Base-by-base conservation (phyloP, 2,888 invertebrate species). In the Nomada fabriciana region DNA sequence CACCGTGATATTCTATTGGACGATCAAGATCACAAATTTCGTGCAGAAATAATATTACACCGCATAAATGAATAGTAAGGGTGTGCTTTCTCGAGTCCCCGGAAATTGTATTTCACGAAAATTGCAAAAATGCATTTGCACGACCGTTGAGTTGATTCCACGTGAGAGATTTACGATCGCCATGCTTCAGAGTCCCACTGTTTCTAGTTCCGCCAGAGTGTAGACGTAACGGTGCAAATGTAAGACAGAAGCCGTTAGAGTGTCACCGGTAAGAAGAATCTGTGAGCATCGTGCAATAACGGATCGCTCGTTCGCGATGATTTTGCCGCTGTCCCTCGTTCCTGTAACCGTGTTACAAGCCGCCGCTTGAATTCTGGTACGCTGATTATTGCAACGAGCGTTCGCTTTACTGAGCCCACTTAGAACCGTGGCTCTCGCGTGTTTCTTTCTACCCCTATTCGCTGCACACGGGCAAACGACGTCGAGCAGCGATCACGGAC, bases 221-320 rank as follows among this genome's bases (percentile, higher is more conserved):
- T 60, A 68, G 57, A 77, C 55, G 61, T 86, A 87, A 87, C 79
- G 85, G 76, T 71, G 67, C 57, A 67, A 36, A 7, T 75, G 78
- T 80, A 79, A 84, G 77, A 81, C 71, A 59, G 59, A 76, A 72
- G 67, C 85, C 79, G 79, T 75, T 85, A 83, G 84, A 63, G 76
- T 65, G 74, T 73, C 67, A 67, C 60, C 20, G 60, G 59, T 43
- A 64, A 70, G 73, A 63, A 76, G 72, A 65, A 47, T 75, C 61
- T 71, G 50, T 75, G 68, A 78, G 65, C 50, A 42, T 71, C 42
- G 67, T 25, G 53, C 63, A 78, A 83, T 86, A 86, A 85, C 77
- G 83, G 65, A 60, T 67, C 64, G 71, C 65, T 36, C 71, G 52
- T 84, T 74, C 55, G 42, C 67, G 69, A 76, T 82, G 61, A 81